These are phyloP conservation scores for Leptinotarsa defecta DNA, from an alignment of 1,140 invertebrate genomes.

Conservation along the genomic window DNA sequence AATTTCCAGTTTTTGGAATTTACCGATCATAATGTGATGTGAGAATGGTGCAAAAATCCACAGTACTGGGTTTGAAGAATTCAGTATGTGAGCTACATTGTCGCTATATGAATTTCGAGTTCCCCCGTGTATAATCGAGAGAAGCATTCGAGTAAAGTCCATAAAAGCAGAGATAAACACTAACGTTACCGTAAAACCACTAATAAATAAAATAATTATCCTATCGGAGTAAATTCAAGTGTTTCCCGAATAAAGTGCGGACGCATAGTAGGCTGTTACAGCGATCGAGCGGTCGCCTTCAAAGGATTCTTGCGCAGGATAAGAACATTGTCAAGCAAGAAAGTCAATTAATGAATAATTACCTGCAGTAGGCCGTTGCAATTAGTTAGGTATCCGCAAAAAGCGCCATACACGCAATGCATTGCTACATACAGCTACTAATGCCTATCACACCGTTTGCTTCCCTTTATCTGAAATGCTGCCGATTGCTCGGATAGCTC, in stretches of 20 bases:
- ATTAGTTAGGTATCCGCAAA: constrained; percentile 34
- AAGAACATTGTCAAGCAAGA: constrained; percentile 44
- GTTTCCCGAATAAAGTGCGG: constrained; percentile 29
- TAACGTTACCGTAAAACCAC: constrained; percentile 5
- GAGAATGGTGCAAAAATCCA: too few relatives aligned
- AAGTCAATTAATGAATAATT: constrained; percentile 46
- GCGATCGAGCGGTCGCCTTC: constrained; percentile 15
- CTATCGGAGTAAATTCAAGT: constrained; percentile 27
- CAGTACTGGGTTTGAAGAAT: too few relatives aligned
- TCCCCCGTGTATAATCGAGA: not conserved
- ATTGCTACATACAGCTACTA: constrained; percentile 8
- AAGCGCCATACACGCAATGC: constrained; percentile 10
- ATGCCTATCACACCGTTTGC: constrained; percentile 4
- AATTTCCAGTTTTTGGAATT: too few relatives aligned
- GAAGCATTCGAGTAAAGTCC: not conserved
- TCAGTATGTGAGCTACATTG: not conserved
- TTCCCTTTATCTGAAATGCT: constrained; percentile 1
- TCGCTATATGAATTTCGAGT: not conserved
- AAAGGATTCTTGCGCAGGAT: constrained; percentile 34
- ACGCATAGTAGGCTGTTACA: constrained; percentile 12
- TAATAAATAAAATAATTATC: constrained; percentile 32
- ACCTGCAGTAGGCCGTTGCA: constrained; percentile 34
- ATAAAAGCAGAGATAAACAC: constrained; percentile 20
- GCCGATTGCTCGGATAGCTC: not conserved
- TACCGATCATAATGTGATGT: too few relatives aligned